Percentiles rank a stretch among this genome's conserved stretches.
These are phyloP conservation scores for Coracopsis vasa DNA, from an alignment of 2,113 vertebrate genomes.

Conservation along the genomic window DNA sequence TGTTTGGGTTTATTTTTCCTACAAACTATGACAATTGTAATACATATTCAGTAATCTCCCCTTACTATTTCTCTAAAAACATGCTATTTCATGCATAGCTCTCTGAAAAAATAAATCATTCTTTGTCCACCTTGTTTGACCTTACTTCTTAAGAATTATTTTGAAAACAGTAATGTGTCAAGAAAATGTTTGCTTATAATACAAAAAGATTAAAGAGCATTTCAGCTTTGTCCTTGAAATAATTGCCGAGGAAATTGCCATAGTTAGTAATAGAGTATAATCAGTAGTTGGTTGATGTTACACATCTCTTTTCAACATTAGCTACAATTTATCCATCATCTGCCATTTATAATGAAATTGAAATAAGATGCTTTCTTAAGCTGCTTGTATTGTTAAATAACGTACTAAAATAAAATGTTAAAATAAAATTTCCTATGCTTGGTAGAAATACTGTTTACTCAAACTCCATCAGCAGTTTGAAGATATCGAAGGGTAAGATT, in stretches of 20 bases:
- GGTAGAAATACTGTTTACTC: neutral
- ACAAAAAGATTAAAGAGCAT: neutral
- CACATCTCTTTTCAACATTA: neutral
- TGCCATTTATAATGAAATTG: neutral
- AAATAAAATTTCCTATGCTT: neutral
- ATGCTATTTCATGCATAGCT: neutral
- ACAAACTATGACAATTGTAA: neutral
- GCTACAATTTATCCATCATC: conserved; percentile 33
- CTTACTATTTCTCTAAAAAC: neutral
- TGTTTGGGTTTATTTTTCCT: neutral
- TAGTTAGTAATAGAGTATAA: neutral
- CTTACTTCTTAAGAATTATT: neutral
- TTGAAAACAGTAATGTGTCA: neutral
- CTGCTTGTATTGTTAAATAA: neutral
- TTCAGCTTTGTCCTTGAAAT: conserved; percentile 21
- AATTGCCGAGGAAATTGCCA: neutral
- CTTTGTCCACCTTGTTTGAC: neutral
- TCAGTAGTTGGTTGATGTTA: neutral
- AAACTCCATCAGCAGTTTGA: neutral
- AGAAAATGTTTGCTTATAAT: neutral
- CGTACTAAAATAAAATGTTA: neutral
- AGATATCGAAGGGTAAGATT: neutral
- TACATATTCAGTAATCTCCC: neutral
- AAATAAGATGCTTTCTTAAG: neutral
- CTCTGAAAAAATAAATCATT: neutral